Evolutionary conservation across 2,113 vertebrate genomes (phyloP).

Genomic region (Corapipo altera): DNA sequence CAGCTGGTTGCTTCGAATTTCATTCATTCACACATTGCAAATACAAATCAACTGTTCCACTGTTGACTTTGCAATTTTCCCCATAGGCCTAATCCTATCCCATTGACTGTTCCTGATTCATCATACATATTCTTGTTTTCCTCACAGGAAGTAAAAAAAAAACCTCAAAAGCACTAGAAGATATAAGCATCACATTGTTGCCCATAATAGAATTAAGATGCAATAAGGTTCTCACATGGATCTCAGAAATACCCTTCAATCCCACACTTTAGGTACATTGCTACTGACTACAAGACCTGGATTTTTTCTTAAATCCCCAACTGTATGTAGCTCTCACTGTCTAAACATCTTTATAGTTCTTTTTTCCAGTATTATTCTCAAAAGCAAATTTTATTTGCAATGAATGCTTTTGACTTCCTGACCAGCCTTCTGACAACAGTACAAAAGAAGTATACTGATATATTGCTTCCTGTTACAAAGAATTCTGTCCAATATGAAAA

Average conservation of each 20-base stretch:
- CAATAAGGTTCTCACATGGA: neutral
- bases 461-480: neutral
- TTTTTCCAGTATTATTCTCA: neutral
- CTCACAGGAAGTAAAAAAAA: neutral
- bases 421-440: neutral
- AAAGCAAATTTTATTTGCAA: neutral
- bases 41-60: neutral
- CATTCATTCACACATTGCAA: neutral
- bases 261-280: neutral
- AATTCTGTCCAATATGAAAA: neutral
- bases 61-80: neutral
- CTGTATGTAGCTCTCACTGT: neutral
- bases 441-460: neutral
- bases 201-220: neutral
- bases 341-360: neutral
- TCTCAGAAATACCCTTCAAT: neutral
- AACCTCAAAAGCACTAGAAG: neutral
- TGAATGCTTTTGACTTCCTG: neutral
- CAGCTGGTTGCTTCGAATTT: neutral
- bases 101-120: neutral
- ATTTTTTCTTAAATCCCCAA: neutral
- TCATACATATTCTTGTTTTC: neutral
- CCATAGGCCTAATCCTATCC: neutral
- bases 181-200: neutral
- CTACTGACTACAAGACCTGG: neutral